Percentiles rank a stretch among this genome's conserved stretches.
These are phyloP conservation scores for Zaprionus tsacasi DNA, from an alignment of 1,140 invertebrate species.

Conservation along the genomic window DNA sequence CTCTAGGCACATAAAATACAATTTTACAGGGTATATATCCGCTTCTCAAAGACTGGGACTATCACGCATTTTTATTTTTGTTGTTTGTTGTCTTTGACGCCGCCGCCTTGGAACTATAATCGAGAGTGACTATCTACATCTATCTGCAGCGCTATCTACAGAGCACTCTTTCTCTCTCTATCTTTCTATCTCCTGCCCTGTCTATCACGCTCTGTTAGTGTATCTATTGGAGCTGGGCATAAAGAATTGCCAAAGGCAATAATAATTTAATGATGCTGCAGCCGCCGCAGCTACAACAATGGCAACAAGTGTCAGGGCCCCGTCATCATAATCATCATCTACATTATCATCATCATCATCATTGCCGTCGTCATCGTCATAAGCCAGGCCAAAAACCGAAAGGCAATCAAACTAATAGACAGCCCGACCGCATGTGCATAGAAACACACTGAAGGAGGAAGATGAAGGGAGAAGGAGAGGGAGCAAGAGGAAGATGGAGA, in stretches of 20 bases:
- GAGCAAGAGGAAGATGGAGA: not conserved
- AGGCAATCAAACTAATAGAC: slow-evolving; percentile 61
- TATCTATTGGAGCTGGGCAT: slow-evolving; percentile 20
- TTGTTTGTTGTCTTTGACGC: slow-evolving; percentile 24
- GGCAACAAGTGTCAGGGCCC: slow-evolving; percentile 56
- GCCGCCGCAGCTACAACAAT: slow-evolving; percentile 30
- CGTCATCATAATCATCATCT: slow-evolving; percentile 52
- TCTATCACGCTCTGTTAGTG: slow-evolving; percentile 22
- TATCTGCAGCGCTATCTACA: slow-evolving; percentile 3
- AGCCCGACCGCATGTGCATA: slow-evolving; percentile 20
- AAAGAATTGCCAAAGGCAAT: slow-evolving; percentile 65
- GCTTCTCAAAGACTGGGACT: not conserved
- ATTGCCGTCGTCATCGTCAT: not conserved
- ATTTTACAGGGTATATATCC: not conserved
- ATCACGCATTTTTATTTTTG: too few relatives aligned
- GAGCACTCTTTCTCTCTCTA: slow-evolving; percentile 33
- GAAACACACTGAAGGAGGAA: not conserved
- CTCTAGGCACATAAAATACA: not conserved
- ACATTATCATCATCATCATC: slow-evolving; percentile 8
- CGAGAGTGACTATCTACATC: slow-evolving; percentile 7
- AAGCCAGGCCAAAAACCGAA: slow-evolving; percentile 38
- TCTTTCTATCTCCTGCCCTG: not conserved
- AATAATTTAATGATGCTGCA: slow-evolving; percentile 80
- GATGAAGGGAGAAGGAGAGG: not conserved
- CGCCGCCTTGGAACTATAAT: slow-evolving; percentile 26